phyloP scores from a whole-genome alignment of 64 coral and sea anemone genomes.

The Montipora efflorescens region DNA sequence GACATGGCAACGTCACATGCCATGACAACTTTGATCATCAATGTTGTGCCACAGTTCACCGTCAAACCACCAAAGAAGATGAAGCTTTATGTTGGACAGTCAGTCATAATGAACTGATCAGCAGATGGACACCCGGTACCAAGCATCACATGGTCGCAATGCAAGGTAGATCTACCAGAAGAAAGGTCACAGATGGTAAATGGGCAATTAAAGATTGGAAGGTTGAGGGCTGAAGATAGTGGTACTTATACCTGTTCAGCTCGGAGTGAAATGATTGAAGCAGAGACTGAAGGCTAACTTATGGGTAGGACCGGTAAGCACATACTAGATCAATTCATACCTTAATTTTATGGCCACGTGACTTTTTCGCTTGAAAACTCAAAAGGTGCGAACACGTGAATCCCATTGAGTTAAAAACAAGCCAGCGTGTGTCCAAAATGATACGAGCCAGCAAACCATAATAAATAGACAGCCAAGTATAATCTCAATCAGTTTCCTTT shows the following conservation, averaged over 20 bases:
- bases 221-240: constrained; percentile 50
- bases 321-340: not conserved
- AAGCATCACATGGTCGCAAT: constrained; percentile 64
- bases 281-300: constrained; percentile 33
- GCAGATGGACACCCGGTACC: constrained; percentile 66
- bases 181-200: constrained; percentile 17
- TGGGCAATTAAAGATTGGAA: constrained; percentile 26
- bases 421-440: too few species aligned
- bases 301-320: constrained; percentile 43
- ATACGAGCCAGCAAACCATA: too few species aligned
- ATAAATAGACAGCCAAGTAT: too few species aligned
- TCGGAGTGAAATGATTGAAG: constrained; percentile 33
- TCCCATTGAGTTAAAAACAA: too few species aligned
- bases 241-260: constrained; percentile 59
- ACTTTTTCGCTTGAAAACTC: too few species aligned
- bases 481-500: too few species aligned
- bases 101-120: constrained; percentile 64
- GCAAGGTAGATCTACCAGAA: constrained; percentile 40
- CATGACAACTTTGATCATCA: constrained; percentile 62
- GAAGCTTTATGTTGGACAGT: constrained; percentile 57
- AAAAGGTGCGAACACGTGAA: too few species aligned
- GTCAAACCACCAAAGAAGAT: constrained; percentile 70
- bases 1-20: constrained; percentile 29
- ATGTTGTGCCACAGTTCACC: constrained; percentile 62
- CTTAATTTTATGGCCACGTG: too few species aligned